These are phyloP conservation scores for Pyrrhia umbra DNA, from an alignment of 2,888 invertebrate genomes.

Conservation along the genomic window DNA sequence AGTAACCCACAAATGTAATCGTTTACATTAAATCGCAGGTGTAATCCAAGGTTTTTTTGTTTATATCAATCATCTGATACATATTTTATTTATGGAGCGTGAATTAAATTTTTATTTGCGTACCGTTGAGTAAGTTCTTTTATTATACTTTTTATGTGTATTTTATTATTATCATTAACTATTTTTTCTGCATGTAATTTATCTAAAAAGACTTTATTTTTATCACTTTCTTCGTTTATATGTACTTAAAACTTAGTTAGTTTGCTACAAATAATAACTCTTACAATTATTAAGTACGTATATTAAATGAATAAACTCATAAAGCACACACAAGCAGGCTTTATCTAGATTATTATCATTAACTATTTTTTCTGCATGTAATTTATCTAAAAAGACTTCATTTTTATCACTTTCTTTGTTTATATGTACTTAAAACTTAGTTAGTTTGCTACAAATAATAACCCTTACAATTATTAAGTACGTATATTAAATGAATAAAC, in stretches of 20 bases:
- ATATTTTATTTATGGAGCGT: constrained; percentile 71
- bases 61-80: constrained; percentile 77
- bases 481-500: constrained; percentile 64
- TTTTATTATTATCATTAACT: too few species aligned
- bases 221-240: too few species aligned
- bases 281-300: constrained; percentile 33
- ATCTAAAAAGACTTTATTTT: too few species aligned
- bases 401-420: too few species aligned
- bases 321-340: constrained; percentile 70
- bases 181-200: too few species aligned
- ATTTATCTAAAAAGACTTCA: too few species aligned
- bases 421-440: too few species aligned
- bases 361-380: too few species aligned
- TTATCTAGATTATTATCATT: too few species aligned
- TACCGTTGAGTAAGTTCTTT: background rate
- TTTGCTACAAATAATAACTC: constrained; percentile 17
- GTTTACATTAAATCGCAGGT: constrained; percentile 77
- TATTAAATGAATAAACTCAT: constrained; percentile 70
- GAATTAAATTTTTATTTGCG: constrained; percentile 56
- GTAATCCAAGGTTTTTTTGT: constrained; percentile 79
- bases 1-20: constrained; percentile 77
- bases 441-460: constrained; percentile 13
- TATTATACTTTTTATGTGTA: background rate
- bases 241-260: too few species aligned
- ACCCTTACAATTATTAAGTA: constrained; percentile 31